Percentiles rank a stretch among this genome's conserved stretches.
Conservation (phyloP, 2,113 vertebrate species). For the Xiphophorus hellerii region DNA sequence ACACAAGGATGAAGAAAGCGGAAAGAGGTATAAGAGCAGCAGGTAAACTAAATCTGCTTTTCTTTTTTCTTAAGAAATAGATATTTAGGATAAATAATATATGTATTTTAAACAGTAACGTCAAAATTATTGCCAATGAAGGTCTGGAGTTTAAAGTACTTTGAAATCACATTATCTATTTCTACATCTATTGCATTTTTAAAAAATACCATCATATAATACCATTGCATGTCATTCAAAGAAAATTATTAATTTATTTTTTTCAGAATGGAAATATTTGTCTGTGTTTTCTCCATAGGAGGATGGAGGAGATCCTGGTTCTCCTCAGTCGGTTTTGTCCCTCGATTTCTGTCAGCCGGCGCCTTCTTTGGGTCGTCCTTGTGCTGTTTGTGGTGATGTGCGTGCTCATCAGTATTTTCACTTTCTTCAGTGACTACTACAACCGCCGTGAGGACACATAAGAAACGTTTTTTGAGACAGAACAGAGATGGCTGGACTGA, state of each 20-base stretch:
- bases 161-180: neutral
- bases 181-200: neutral
- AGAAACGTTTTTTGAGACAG: slow-evolving; percentile 35
- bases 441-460: slow-evolving; percentile 70
- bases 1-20: slow-evolving; percentile 66
- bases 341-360: slow-evolving; percentile 68
- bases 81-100: neutral
- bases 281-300: slow-evolving; percentile 54
- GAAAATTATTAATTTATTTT: neutral
- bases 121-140: neutral
- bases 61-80: neutral
- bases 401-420: slow-evolving; percentile 76
- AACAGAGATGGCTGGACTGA: slow-evolving; percentile 64
- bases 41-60: slow-evolving; percentile 62
- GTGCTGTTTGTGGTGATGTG: slow-evolving; percentile 72
- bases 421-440: slow-evolving; percentile 74
- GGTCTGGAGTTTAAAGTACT: neutral
- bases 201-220: too few relatives aligned
- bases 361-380: slow-evolving; percentile 71
- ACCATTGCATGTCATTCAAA: neutral
- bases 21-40: slow-evolving; percentile 66
- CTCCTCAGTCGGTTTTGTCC: slow-evolving; percentile 71
- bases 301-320: slow-evolving; percentile 73
- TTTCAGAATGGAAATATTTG: neutral
- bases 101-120: neutral